Percentiles rank a stretch among this genome's conserved stretches.
Evolutionary conservation across 2,888 invertebrate species (phyloP).

Genomic region (Perizoma flavofasciatum): DNA sequence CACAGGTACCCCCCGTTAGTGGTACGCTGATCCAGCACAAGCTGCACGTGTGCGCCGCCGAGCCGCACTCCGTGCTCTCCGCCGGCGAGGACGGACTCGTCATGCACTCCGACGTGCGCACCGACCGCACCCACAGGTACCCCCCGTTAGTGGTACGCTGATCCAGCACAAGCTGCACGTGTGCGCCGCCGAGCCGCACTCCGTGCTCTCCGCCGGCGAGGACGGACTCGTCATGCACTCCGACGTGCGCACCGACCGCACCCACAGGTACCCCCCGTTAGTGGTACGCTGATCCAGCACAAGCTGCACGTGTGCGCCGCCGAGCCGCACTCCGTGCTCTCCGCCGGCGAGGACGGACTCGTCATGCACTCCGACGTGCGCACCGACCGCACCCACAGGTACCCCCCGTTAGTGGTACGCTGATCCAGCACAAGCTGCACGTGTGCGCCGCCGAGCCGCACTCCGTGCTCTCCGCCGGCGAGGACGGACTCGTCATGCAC

Average conservation of each 20-base stretch:
- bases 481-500: too few relatives aligned
- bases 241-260: constrained; percentile 90
- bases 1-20: constrained; percentile 54
- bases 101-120: constrained; percentile 91
- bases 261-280: constrained; percentile 64
- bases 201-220: constrained; percentile 94
- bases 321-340: neutral
- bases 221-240: constrained; percentile 92
- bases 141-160: neutral
- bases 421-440: too few relatives aligned
- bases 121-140: constrained; percentile 84
- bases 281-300: neutral
- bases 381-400: too few relatives aligned
- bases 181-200: constrained; percentile 45
- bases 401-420: too few relatives aligned
- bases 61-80: constrained; percentile 85
- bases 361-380: too few relatives aligned
- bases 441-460: too few relatives aligned
- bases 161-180: constrained; percentile 59
- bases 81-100: constrained; percentile 95
- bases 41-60: constrained; percentile 64
- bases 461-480: too few relatives aligned
- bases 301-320: constrained; percentile 28
- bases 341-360: too few relatives aligned
- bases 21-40: neutral